These are phyloP conservation scores for Anniella stebbinsi DNA, from an alignment of 2,797 vertebrate species.

Conservation along the genomic window DNA sequence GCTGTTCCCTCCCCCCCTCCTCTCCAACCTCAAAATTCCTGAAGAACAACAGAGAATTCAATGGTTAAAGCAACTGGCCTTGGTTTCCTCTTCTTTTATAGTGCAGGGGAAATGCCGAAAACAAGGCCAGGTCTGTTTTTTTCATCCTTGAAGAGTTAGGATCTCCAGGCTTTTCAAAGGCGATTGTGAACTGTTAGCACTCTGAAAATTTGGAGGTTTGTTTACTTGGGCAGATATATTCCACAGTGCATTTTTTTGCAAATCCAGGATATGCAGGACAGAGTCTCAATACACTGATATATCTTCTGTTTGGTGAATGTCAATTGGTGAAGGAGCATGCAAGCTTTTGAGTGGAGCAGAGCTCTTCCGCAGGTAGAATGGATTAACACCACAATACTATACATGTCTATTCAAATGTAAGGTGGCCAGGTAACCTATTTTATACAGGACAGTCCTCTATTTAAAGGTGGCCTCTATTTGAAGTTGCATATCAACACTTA, in stretches of 20 bases:
- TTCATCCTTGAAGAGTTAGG: not conserved
- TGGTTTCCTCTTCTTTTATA: not conserved
- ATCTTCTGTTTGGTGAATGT: not conserved
- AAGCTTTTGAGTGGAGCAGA: not conserved
- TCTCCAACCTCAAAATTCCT: not conserved
- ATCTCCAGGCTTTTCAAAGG: not conserved
- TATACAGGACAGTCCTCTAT: no score
- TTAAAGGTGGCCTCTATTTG: no score
- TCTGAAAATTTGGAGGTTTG: not conserved
- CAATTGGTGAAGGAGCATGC: not conserved
- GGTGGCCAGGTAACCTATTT: no score
- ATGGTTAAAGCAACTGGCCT: not conserved
- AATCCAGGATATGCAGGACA: slow-evolving; percentile 13
- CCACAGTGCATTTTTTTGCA: no score
- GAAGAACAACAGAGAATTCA: not conserved
- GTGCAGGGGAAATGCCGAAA: not conserved
- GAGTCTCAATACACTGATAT: not conserved
- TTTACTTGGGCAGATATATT: not conserved
- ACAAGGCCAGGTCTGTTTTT: not conserved
- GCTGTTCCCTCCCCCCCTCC: not conserved
- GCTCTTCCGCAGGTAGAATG: not conserved
- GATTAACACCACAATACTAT: not conserved
- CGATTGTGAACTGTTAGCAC: not conserved
- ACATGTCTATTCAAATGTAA: no score
- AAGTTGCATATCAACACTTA: no score